Percentiles rank a stretch among this genome's conserved stretches.
phyloP scores from a whole-genome alignment of 2,888 invertebrate species.

The Tipula vernalis region DNA sequence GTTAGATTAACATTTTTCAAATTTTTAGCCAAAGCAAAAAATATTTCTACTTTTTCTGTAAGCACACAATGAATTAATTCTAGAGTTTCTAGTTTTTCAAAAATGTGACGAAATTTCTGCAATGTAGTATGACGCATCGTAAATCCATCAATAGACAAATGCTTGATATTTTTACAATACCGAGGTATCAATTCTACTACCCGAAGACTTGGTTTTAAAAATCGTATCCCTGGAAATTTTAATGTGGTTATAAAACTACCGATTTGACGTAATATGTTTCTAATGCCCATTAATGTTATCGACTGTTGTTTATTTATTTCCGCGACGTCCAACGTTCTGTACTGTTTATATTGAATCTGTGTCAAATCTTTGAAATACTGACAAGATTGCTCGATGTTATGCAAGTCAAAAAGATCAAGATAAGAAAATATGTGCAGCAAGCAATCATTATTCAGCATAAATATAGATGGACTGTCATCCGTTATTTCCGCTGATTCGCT shows the following conservation, averaged over 20 bases:
- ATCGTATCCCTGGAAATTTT: not conserved
- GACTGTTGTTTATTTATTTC: not conserved
- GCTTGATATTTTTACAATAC: constrained; percentile 15
- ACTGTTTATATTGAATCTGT: not conserved
- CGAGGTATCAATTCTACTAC: constrained; percentile 14
- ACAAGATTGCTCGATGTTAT: not conserved
- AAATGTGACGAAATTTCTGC: not conserved
- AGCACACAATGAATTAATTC: not conserved
- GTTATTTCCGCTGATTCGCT: not conserved
- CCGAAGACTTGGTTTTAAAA: constrained; percentile 6
- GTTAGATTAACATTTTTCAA: constrained; percentile 15
- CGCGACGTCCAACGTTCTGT: not conserved
- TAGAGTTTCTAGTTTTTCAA: not conserved
- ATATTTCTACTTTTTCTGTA: not conserved
- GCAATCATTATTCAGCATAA: constrained; percentile 17
- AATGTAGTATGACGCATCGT: not conserved
- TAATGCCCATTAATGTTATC: not conserved
- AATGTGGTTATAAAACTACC: not conserved
- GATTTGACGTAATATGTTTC: not conserved
- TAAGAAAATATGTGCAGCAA: constrained; percentile 16
- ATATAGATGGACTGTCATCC: not conserved
- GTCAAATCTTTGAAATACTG: not conserved
- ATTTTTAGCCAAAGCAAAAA: not conserved
- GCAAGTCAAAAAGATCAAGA: constrained; percentile 11
- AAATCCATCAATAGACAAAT: constrained; percentile 12